Evolutionary conservation across 2,113 vertebrate genomes (phyloP), one percentile per base, ranked within the genome.

Genomic region (Sinocyclocheilus rhinocerous): DNA sequence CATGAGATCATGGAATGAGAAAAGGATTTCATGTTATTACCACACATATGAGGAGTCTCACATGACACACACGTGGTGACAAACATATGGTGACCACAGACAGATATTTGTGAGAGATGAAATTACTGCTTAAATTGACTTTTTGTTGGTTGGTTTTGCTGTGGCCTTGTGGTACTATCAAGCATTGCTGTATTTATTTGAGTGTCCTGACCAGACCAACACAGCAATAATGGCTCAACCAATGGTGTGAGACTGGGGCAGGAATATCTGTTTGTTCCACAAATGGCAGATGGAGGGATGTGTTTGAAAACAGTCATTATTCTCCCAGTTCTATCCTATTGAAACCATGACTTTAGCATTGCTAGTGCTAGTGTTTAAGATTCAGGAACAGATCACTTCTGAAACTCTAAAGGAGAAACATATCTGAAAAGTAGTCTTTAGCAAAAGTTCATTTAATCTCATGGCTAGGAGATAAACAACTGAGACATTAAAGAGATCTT

Each of bases 1-100:
- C 39, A 76, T 76, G 73, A 73, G 70, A 45, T 36, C 61, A 80
- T 39, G 57, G 2, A 48, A 81, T 29, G 22, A 81, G 26, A 81
- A 48, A 67, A 67, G 15, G 36, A 48, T 50, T 42, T 65, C 8
- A 45, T 67, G 13, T 11, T 65, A 65, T 48, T 63, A 63, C 79
- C 36, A n/a, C 39, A 67, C 12, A 65, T 20, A 81, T 16, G 76
- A 55, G 50, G 55, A 79, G 73, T 50, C 52, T 59, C 52, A 79
- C 33, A 79, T 22, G 11, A 24, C 77, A 42, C 18, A 39, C 76
- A 39, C 55, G 20, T 59, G 76, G n/a, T 3, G 57, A 80, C 33
- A 80, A 39, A 50, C 39, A 81, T 10, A 48, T 50, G 79, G 45
- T 36, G 48, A 24, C 45, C 45, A 50, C n/a, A 50, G 45, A 76